Percentiles rank a stretch among this genome's conserved stretches.
Conservation (phyloP, 2,888 invertebrate genomes). For the Tetranychus truncatus region DNA sequence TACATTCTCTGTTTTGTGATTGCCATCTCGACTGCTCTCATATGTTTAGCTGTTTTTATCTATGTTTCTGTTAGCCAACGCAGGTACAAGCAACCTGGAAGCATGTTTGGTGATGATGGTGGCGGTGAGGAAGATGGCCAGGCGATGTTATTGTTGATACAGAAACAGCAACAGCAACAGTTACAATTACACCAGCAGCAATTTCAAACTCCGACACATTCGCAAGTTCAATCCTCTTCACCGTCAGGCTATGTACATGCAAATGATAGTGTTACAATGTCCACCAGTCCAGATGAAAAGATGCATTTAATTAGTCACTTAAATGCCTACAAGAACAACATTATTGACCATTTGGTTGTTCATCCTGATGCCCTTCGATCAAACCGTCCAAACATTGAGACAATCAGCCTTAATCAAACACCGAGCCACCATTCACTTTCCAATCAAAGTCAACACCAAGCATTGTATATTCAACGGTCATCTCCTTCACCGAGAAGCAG, state of each 20-base stretch:
- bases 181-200: not conserved
- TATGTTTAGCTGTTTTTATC: conserved; percentile 3
- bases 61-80: not conserved
- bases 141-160: not conserved
- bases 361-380: conserved; percentile 4
- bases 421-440: not conserved
- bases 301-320: conserved; percentile 18
- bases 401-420: not conserved
- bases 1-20: not conserved
- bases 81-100: not conserved
- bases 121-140: conserved; percentile 3
- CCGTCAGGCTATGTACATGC: not conserved
- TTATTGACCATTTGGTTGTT: conserved; percentile 20
- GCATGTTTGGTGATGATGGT: not conserved
- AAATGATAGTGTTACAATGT: not conserved
- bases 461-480: not conserved
- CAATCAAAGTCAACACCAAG: not conserved
- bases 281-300: conserved; percentile 14
- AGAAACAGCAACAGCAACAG: not conserved
- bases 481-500: too few relatives aligned
- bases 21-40: not conserved
- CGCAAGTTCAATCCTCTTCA: not conserved
- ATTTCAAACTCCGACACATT: not conserved
- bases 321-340: conserved; percentile 12
- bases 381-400: not conserved